Evolutionary conservation across 2,888 invertebrate species (phyloP).

Genomic region (Xestia rhomboidea): DNA sequence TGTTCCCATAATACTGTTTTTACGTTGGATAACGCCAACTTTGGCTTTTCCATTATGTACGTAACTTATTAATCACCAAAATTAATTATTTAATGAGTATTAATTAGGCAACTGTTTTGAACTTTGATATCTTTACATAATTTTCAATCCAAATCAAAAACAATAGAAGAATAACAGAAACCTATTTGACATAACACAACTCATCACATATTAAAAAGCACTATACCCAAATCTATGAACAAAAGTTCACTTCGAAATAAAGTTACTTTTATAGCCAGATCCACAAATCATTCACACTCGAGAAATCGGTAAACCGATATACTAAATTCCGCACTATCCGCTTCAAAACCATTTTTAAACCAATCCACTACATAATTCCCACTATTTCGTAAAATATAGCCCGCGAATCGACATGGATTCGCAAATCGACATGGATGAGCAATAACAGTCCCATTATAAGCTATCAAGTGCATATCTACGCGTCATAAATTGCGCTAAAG

Average conservation of each 20-base stretch:
- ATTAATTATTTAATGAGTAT: not conserved
- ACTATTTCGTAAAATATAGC: conserved; percentile 43
- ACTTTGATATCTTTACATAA: not conserved
- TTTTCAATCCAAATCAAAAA: not conserved
- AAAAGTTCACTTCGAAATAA: not conserved
- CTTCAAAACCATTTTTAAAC: conserved; percentile 33
- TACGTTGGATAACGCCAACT: not conserved
- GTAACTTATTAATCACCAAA: not conserved
- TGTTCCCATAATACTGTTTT: not conserved
- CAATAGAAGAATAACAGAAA: not conserved
- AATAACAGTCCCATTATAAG: conserved; percentile 47
- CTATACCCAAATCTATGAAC: not conserved
- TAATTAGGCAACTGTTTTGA: not conserved
- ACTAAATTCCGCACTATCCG: conserved; percentile 8
- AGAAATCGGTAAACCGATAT: conserved; percentile 10
- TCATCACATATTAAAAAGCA: not conserved
- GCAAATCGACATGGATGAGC: conserved; percentile 31
- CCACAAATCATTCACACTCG: conserved; percentile 3
- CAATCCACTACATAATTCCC: conserved; percentile 16
- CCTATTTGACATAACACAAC: not conserved
- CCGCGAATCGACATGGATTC: conserved; percentile 20
- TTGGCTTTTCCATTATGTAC: not conserved
- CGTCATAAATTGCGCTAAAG: conserved; percentile 56
- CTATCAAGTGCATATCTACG: conserved; percentile 51
- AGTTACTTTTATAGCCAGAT: conserved; percentile 1